Evolutionary conservation across 1,140 invertebrate species (phyloP), one percentile per base, ranked within the genome.

Genomic region (Drosophila burlai): DNA sequence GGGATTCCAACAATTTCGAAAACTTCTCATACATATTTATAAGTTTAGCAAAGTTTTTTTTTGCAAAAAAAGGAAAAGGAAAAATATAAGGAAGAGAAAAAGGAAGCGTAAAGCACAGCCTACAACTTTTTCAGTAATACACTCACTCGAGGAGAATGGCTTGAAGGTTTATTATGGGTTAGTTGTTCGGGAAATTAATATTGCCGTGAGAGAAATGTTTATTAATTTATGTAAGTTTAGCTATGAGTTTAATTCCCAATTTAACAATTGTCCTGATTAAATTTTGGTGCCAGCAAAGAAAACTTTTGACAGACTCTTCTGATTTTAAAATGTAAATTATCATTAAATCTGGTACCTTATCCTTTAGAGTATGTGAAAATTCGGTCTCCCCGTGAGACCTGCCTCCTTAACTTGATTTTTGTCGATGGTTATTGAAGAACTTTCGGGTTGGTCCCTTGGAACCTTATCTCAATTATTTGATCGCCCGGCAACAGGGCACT

Each of bases 21-120:
- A 90, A 92, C 83, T 87, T 81, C 84, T 92, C 91, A 92, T 92
- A 92, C 91, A 92, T 92, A 92, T 92, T 92, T 92, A 92, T 92
- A 92, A 92, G 90, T 81, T 81, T 89, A 64, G 75, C 75, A 87
- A 82, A 83, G 38, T 46, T 69, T 80, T 76, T n/a, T n/a, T 83
- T 89, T 89, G 73, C 72, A 67, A 74, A 81, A 81, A 52, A 49
- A 38, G 40, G 26, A 13, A 29, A 65, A 57, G 24, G 18, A 13
- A 42, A 63, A 31, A 55, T 16, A 26, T 26, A 49, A 26, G 46
- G 3, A 43, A 31, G 36, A 18, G 3, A 26, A 45, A 31, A 42
- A 62, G 46, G 26, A 81, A 81, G 84, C 81, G 78, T 74, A 84
- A 85, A 76, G 75, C 77, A 79, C 84, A 59, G 81, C 74, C 72